Evolutionary conservation across 2,113 vertebrate species (phyloP).

Genomic region (Anseranas semipalmata): DNA sequence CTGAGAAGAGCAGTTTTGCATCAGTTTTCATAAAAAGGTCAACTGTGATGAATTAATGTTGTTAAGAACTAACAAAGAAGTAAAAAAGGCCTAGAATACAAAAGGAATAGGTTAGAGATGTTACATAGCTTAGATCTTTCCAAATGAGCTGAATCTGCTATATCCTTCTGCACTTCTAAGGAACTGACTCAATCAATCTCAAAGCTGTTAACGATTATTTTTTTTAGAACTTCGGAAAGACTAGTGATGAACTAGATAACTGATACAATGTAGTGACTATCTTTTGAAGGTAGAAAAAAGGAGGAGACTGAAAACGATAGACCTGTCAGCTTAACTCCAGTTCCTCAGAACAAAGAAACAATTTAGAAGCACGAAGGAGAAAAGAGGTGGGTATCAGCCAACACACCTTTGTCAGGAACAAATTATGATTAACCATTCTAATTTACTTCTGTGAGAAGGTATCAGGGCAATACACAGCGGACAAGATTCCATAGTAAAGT

Average conservation of each 20-base stretch:
- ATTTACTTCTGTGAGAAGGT: background rate
- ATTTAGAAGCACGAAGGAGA: background rate
- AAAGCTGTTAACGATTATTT: constrained; percentile 4
- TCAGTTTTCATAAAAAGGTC: constrained; percentile 27
- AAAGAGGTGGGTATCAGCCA: background rate
- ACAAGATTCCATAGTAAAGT: background rate
- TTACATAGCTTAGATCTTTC: background rate
- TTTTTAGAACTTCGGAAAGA: background rate
- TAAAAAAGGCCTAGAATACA: background rate
- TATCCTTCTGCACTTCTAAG: background rate
- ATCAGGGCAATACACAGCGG: background rate
- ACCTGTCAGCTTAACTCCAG: constrained; percentile 1
- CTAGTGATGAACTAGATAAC: constrained; percentile 2
- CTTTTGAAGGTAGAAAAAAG: background rate
- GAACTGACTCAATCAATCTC: constrained; percentile 13
- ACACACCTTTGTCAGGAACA: constrained; percentile 9
- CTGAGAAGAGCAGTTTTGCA: background rate
- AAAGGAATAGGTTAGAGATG: background rate
- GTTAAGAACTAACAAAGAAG: constrained; percentile 1
- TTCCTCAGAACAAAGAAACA: constrained; percentile 13
- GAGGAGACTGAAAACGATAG: background rate
- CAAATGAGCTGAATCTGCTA: background rate
- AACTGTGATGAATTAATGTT: constrained; percentile 3
- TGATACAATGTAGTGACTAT: background rate
- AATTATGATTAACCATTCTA: background rate